These are phyloP conservation scores for Calyptomena viridis DNA, from an alignment of 2,113 vertebrate species.

Conservation along the genomic window DNA sequence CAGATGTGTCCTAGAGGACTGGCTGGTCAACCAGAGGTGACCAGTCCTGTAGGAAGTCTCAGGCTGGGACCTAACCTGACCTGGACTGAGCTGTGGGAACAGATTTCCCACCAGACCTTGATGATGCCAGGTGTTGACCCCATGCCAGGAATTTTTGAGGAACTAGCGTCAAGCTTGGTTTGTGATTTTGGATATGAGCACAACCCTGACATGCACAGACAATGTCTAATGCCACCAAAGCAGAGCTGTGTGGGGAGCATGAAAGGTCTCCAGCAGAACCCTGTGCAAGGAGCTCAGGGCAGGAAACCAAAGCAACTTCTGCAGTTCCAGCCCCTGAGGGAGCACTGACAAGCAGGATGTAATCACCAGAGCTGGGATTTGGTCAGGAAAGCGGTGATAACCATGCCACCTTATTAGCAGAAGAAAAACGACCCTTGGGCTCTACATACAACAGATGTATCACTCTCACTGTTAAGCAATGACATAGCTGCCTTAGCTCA, in stretches of 20 bases:
- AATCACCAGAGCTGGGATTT: not conserved
- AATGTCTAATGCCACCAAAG: not conserved
- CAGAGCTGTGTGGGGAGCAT: rapidly evolving
- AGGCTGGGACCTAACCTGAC: not conserved
- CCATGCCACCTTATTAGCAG: not conserved
- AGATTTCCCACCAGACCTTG: not conserved
- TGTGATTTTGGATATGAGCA: not conserved
- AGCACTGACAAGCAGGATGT: not conserved
- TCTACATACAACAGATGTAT: not conserved
- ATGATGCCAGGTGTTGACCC: not conserved
- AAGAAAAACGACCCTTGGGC: not conserved
- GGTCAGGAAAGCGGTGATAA: not conserved
- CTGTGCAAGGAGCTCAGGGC: not conserved
- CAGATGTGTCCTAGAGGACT: not conserved
- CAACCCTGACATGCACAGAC: not conserved
- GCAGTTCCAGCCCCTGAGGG: not conserved
- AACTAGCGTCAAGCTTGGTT: not conserved
- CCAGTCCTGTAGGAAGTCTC: not conserved
- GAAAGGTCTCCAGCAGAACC: not conserved
- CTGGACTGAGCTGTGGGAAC: not conserved
- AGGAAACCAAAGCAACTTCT: not conserved
- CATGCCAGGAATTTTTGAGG: not conserved
- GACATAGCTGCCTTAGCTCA: not conserved
- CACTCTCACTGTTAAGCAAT: not conserved
- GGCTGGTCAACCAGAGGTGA: not conserved